These are phyloP conservation scores for Spialia ferax DNA, from an alignment of 2,888 invertebrate genomes.

Conservation along the genomic window DNA sequence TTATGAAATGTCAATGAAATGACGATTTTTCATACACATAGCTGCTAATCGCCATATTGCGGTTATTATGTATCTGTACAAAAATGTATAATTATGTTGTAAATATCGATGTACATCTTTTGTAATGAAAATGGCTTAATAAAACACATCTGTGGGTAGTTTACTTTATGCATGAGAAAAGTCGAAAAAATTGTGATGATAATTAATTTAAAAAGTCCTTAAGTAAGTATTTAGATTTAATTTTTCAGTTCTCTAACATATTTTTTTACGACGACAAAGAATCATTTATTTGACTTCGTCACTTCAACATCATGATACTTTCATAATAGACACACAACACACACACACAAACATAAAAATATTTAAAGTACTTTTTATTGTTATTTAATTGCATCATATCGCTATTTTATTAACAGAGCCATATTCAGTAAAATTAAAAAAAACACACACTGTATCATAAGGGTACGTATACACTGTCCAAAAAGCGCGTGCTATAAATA, in stretches of 20 bases:
- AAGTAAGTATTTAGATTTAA: neutral
- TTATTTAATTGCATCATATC: neutral
- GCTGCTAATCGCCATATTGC: too few relatives aligned
- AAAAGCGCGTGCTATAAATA: slow-evolving; percentile 56
- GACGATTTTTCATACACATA: too few relatives aligned
- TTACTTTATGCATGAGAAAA: neutral
- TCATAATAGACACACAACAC: neutral
- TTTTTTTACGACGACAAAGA: neutral
- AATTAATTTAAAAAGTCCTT: too few relatives aligned
- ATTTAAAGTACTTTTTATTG: neutral
- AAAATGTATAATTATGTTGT: too few relatives aligned
- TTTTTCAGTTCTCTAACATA: slow-evolving; percentile 6
- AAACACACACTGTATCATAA: neutral
- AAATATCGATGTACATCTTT: too few relatives aligned
- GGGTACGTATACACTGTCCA: slow-evolving; percentile 69
- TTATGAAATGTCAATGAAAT: too few relatives aligned
- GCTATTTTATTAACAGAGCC: neutral
- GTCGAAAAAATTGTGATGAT: too few relatives aligned
- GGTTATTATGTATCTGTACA: too few relatives aligned
- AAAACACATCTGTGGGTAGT: neutral
- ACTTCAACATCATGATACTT: neutral
- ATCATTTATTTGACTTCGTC: neutral
- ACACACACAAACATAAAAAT: neutral
- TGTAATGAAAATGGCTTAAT: neutral
- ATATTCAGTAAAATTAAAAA: neutral